Percentiles rank a stretch among this genome's conserved stretches.
Conservation (phyloP, 1,140 invertebrate genomes). For the Drosophila pachea region DNA sequence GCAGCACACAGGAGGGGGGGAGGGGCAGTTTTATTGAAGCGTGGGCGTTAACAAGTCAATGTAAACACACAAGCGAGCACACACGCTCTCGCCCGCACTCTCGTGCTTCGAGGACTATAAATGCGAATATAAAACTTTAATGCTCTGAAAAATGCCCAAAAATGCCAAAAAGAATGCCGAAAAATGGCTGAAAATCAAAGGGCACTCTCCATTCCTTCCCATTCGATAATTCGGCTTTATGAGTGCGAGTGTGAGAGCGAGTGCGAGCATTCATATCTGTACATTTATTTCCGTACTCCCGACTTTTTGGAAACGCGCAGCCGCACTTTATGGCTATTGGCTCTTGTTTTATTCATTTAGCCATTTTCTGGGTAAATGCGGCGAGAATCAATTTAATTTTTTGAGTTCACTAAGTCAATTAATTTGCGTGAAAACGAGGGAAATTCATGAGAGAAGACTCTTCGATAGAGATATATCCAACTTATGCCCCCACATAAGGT, state of each 20-base stretch:
- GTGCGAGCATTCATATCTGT: background rate
- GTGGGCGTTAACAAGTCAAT: constrained; percentile 39
- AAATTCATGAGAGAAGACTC: too few relatives aligned
- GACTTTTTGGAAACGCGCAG: constrained; percentile 23
- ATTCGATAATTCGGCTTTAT: constrained; percentile 1
- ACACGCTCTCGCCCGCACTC: background rate
- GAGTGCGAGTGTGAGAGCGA: constrained; percentile 8
- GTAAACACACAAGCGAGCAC: background rate
- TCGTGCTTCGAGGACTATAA: background rate
- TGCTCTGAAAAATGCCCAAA: constrained; percentile 46
- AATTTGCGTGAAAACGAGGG: too few relatives aligned
- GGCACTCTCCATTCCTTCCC: constrained; percentile 29
- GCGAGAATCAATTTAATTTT: background rate
- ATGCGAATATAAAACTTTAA: constrained; percentile 49
- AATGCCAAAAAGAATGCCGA: constrained; percentile 52
- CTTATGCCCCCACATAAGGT: too few relatives aligned
- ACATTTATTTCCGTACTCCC: background rate
- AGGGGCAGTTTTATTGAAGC: constrained; percentile 6
- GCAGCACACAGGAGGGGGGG: background rate
- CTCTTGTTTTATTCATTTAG: constrained; percentile 19
- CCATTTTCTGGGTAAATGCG: background rate
- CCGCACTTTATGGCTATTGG: constrained; percentile 59
- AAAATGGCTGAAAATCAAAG: constrained; percentile 51
- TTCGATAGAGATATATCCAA: too few relatives aligned
- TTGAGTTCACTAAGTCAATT: background rate